Percentiles rank a stretch among this genome's conserved stretches.
Conservation (phyloP, 2,888 invertebrate species). For the Phengaris arion region DNA sequence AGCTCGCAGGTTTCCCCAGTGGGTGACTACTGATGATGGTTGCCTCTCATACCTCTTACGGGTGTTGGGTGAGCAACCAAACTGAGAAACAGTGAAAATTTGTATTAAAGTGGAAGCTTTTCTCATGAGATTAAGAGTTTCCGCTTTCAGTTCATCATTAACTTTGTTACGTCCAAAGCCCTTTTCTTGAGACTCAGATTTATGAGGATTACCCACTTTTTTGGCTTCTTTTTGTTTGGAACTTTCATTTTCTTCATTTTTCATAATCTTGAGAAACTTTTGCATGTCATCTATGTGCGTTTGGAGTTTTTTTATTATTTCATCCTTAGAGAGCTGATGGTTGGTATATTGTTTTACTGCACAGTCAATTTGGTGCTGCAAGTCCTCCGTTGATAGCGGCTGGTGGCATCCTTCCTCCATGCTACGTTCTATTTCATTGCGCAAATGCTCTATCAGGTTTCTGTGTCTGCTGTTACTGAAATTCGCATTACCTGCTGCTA, state of each 20-base stretch:
- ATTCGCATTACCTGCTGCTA: conserved; percentile 93
- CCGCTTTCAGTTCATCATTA: conserved; percentile 71
- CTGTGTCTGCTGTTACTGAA: conserved; percentile 92
- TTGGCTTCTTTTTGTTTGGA: conserved; percentile 49
- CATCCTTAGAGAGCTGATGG: conserved; percentile 96
- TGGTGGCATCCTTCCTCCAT: conserved; percentile 88
- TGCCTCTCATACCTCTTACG: conserved; percentile 90
- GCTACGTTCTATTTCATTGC: conserved; percentile 90
- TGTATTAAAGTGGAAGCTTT: conserved; percentile 94
- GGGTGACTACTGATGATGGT: conserved; percentile 90
- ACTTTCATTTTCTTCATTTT: conserved; percentile 83
- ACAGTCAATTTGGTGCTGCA: conserved; percentile 92
- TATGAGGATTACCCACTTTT: conserved; percentile 55
- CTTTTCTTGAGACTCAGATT: conserved; percentile 63
- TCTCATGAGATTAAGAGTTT: conserved; percentile 88
- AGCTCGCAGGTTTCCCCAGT: conserved; percentile 98
- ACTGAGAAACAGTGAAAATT: conserved; percentile 94
- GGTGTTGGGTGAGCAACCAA: conserved; percentile 89
- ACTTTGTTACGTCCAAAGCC: conserved; percentile 58
- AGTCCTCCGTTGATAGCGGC: conserved; percentile 87
- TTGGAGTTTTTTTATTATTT: conserved; percentile 95
- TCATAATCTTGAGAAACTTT: conserved; percentile 96
- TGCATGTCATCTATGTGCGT: conserved; percentile 98
- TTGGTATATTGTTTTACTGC: conserved; percentile 95
- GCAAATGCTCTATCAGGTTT: conserved; percentile 92